Conservation (phyloP, 1,140 invertebrate species). For the Atta cephalotes region DNA sequence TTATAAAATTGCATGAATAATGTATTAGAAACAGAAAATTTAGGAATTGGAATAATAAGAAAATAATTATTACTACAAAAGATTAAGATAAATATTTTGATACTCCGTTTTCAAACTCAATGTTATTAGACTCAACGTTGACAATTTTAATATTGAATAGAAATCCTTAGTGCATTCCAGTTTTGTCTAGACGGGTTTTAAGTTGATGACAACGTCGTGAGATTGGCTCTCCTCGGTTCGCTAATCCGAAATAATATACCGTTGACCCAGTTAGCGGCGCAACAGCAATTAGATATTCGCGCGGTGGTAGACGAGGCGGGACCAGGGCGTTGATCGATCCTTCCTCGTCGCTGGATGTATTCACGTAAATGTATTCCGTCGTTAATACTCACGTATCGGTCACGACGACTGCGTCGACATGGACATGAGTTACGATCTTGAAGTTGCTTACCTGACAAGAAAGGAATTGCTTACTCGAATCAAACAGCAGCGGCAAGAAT, state of each 20-base stretch:
- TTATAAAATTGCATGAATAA: neutral
- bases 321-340: conserved; percentile 70
- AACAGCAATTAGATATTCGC: conserved; percentile 76
- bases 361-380: conserved; percentile 66
- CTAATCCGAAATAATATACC: conserved; percentile 74
- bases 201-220: conserved; percentile 43
- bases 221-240: conserved; percentile 29
- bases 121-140: neutral
- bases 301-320: conserved; percentile 50
- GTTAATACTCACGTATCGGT: conserved; percentile 68
- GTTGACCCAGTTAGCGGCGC: conserved; percentile 68
- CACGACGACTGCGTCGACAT: conserved; percentile 67
- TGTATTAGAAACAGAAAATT: neutral
- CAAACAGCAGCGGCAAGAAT: neutral
- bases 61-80: neutral
- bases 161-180: no score
- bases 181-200: conserved; percentile 32
- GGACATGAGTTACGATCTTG: conserved; percentile 69
- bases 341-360: conserved; percentile 67
- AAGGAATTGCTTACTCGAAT: neutral
- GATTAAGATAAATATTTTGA: neutral
- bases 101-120: neutral
- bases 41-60: neutral
- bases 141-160: neutral
- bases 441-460: conserved; percentile 1